Conservation (phyloP, 2,113 vertebrate genomes). For the Danio rerio region GRCz12tu NC_133182.1:74461001-74461500, state of each 20-base stretch:
- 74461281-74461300: background rate
- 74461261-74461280: background rate
- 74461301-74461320: background rate
- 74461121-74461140: slow-evolving; percentile 23
- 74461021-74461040: slow-evolving; percentile 35
- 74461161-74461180: slow-evolving; percentile 56
- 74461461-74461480: too few species aligned
- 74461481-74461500: too few species aligned
- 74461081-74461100: slow-evolving; percentile 13
- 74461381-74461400: too few species aligned
- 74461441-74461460: too few species aligned
- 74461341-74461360: too few species aligned
- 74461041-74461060: slow-evolving; percentile 36
- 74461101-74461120: slow-evolving; percentile 21
- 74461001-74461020: slow-evolving; percentile 50
- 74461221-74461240: slow-evolving; percentile 9
- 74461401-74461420: too few species aligned
- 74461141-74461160: slow-evolving; percentile 8
- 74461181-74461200: slow-evolving; percentile 45
- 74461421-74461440: too few species aligned
- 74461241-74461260: background rate
- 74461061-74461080: slow-evolving; percentile 6
- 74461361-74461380: too few species aligned
- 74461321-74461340: background rate
- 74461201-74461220: slow-evolving; percentile 6